phyloP scores from a whole-genome alignment of 1,140 invertebrate genomes.

The Psix sp. region DNA sequence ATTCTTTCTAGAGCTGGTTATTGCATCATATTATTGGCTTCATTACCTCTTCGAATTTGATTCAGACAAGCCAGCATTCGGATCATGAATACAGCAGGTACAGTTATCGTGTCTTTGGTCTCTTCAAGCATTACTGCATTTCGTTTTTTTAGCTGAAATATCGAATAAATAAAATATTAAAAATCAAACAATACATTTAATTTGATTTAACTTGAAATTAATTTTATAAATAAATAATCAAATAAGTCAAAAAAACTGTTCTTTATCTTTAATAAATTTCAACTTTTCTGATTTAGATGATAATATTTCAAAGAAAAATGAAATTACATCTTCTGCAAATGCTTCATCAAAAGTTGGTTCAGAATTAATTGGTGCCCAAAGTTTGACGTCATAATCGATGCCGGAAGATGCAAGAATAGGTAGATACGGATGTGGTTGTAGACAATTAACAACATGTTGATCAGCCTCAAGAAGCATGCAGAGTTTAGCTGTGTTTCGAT shows the following conservation, averaged over 20 bases:
- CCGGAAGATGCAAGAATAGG: slow-evolving; percentile 91
- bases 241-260: too few species aligned
- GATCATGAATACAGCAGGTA: slow-evolving; percentile 93
- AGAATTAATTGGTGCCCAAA: slow-evolving; percentile 85
- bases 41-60: slow-evolving; percentile 81
- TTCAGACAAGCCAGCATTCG: slow-evolving; percentile 89
- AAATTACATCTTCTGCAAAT: slow-evolving; percentile 83
- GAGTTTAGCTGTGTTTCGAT: slow-evolving; percentile 80
- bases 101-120: slow-evolving; percentile 92
- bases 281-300: too few species aligned
- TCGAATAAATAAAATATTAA: slow-evolving; percentile 1
- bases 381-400: slow-evolving; percentile 93
- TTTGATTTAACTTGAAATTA: neutral
- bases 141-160: slow-evolving; percentile 84
- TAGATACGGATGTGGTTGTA: slow-evolving; percentile 89
- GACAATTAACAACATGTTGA: slow-evolving; percentile 90
- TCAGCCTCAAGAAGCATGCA: slow-evolving; percentile 91
- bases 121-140: slow-evolving; percentile 93
- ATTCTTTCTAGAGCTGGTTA: slow-evolving; percentile 16
- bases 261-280: slow-evolving; percentile 5
- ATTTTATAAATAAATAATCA: neutral
- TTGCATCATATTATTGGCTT: slow-evolving; percentile 39
- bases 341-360: slow-evolving; percentile 81
- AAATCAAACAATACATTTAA: neutral
- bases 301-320: slow-evolving; percentile 8